Base-by-base conservation (phyloP, 2,888 invertebrate species). In the Tetanocera ferruginea region DNA sequence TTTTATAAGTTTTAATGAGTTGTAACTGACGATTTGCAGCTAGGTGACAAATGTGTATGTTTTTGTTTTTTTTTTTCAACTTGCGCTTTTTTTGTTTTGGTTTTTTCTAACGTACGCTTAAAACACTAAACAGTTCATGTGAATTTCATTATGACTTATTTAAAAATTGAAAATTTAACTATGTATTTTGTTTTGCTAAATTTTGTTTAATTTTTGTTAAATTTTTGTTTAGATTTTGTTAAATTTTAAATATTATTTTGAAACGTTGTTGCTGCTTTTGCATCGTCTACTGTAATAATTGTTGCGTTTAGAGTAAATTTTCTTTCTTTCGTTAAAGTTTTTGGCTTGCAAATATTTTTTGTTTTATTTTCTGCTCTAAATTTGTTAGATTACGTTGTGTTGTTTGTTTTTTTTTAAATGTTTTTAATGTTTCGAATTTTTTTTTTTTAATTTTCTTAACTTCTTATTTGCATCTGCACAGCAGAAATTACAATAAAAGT, bases 391-490 rank as follows among this genome's bases (percentile, higher is more conserved):
- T 60, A 60, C 57, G 57, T 66, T 64, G 8, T 23, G 60, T 5
- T 60, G 23, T 31, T 31, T 28, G 31, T 28, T n/a, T 5, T 64
- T 4, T 28, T 34, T 66, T 37, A 17, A 37, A n/a, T 43, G 11
- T 25, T 28, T 14, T 23, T 66, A 51, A 69, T 51, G 8, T 51
- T 67, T 37, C 28, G 3, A 60, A 23, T 52, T 28, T 8, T 72
- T 57, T 43, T 23, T 17, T 19, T 62, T 76, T 43, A 31, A 49
- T 64, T 60, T 9, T 28, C 62, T 74, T 67, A 62, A 76, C 66
- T 60, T 73, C 79, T 87, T 86, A 88, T 86, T 88, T 86, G 87
- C 84, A 86, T 87, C 87, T 87, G 88, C 87, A 87, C 88, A 87
- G 87, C 88, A 87, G 87, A 87, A 82, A 84, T 81, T 82, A 67